Evolutionary conservation across 2,888 invertebrate genomes (phyloP), one percentile per base, ranked within the genome.

Genomic region (Leistus spinibarbis): DNA sequence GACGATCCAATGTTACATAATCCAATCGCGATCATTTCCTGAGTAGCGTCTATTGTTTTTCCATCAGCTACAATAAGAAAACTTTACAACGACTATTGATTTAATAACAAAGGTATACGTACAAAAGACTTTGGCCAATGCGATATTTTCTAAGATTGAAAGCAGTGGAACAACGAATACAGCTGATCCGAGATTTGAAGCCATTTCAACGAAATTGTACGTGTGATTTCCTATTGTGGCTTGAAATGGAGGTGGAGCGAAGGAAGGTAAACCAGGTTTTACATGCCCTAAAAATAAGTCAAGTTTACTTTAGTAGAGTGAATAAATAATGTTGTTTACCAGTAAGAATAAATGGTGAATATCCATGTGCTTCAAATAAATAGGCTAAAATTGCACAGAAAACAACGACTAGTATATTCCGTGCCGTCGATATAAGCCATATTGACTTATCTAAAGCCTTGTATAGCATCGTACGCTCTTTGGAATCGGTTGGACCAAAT

Each of bases 371-470:
- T 82, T 91, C 90, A 82, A 91, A 90, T 80, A 89, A 86, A 85
- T 91, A 92, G 0, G 91, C 91, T 69, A 92, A 85, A 4, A 89
- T 86, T 0, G 91, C 91, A 82, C 92, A 92, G 17, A 90, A 85
- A 20, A 94, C 87, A 76, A 95, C 94, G 23, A 94, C 91, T 57
- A 93, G 86, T 78, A 94, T 94, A 85, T 94, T 94, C 77, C 94
- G 86, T 0, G 92, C 91, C 23, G 93, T 93, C 76, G 92, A 91
- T 65, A 93, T 86, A 81, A 93, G 88, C 93, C 93, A 93, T 66
- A 93, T 86, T 62, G 88, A 83, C 81, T 91, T 90, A 54, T 88
- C 85, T 17, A 89, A 77, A 7, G 85, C 77, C 67, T 84, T 85
- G 79, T 89, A 89, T 74, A 83, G 78, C 0, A 79, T 64, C 13